Percentiles rank a stretch among this genome's conserved stretches.
Evolutionary conservation across 2,888 invertebrate species (phyloP).

Genomic region (Tholera decimalis): DNA sequence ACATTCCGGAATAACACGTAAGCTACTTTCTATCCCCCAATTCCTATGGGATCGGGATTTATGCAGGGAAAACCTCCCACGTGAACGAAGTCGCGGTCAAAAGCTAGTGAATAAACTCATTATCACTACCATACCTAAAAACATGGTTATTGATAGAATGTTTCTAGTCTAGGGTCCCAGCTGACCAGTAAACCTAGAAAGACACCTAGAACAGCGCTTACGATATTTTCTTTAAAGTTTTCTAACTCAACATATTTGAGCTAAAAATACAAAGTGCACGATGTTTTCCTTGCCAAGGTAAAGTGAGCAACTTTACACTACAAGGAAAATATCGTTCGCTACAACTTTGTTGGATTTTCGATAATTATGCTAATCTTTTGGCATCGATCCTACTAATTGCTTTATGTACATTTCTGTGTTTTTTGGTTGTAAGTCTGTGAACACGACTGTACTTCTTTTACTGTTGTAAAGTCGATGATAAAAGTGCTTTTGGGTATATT

Average conservation of each 20-base stretch:
- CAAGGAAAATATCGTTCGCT: constrained; percentile 21
- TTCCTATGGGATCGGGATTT: too few relatives aligned
- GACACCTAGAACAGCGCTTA: constrained; percentile 7
- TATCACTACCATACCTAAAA: background rate
- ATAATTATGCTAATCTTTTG: constrained; percentile 22
- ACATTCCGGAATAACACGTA: too few relatives aligned
- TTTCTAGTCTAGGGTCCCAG: background rate
- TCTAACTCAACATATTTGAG: background rate
- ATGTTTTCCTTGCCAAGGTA: background rate
- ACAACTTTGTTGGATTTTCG: constrained; percentile 21
- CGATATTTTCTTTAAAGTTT: constrained; percentile 36
- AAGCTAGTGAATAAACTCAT: too few relatives aligned
- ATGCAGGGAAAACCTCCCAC: too few relatives aligned
- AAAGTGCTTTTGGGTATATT: too few relatives aligned
- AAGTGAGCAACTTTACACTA: constrained; percentile 3
- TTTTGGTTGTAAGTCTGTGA: background rate
- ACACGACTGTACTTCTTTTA: background rate
- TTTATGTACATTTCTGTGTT: background rate
- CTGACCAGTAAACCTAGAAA: background rate
- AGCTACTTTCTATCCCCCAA: too few relatives aligned
- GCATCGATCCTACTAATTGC: constrained; percentile 22
- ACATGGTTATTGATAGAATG: background rate
- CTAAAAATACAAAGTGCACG: constrained; percentile 3
- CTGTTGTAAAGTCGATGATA: too few relatives aligned
- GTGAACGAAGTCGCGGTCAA: too few relatives aligned